These are phyloP conservation scores for Pachypeltis micranthus DNA, from an alignment of 1,140 invertebrate species.

Conservation along the genomic window DNA sequence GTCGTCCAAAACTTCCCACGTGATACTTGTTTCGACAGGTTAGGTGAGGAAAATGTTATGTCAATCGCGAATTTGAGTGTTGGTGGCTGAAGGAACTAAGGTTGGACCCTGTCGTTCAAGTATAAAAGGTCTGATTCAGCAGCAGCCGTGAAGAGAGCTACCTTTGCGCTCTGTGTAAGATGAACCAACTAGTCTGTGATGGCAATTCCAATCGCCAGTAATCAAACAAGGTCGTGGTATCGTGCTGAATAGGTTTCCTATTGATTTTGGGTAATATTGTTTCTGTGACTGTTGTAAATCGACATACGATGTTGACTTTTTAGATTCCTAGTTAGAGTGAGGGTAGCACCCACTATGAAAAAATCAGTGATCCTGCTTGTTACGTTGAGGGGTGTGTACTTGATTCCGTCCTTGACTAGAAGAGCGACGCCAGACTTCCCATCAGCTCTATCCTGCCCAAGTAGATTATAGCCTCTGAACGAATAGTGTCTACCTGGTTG, in stretches of 20 bases:
- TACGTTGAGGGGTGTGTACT: not conserved
- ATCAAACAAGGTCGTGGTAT: not conserved
- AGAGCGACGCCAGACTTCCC: too few relatives aligned
- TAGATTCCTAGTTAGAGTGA: not conserved
- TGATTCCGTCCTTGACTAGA: too few relatives aligned
- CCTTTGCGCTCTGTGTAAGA: conserved; percentile 1
- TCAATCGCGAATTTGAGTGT: not conserved
- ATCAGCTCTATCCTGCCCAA: not conserved
- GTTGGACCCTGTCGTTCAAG: not conserved
- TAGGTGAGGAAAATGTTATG: not conserved
- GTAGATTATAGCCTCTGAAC: not conserved
- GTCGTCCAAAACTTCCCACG: too few relatives aligned
- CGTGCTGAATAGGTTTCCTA: not conserved
- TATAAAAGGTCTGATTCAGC: not conserved
- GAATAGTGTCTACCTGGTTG: too few relatives aligned
- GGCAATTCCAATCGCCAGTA: too few relatives aligned
- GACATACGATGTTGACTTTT: not conserved
- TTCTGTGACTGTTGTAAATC: too few relatives aligned
- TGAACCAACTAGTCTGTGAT: not conserved
- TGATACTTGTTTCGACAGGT: not conserved
- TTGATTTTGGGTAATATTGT: not conserved
- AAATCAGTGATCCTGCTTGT: not conserved
- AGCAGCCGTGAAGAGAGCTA: not conserved
- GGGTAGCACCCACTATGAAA: not conserved
- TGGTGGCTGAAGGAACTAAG: not conserved